Evolutionary conservation across 2,113 vertebrate species (phyloP).

Genomic region (Xenopus borealis): DNA sequence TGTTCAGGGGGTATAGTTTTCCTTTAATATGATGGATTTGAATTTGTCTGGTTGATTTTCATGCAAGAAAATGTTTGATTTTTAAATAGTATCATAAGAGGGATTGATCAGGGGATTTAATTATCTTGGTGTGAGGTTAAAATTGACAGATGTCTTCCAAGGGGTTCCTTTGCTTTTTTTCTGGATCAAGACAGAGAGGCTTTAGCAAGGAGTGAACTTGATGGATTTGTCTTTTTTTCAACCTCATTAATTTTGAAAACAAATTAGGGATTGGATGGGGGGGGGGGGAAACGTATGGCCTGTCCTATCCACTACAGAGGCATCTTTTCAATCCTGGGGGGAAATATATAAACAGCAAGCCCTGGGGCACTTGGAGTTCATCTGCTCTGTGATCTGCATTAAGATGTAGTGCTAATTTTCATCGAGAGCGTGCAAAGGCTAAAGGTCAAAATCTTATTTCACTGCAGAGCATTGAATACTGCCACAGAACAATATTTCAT

Average conservation of each 20-base stretch:
- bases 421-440: constrained; percentile 28
- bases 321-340: background rate
- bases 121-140: background rate
- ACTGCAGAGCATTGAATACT: constrained; percentile 24
- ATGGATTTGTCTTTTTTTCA: background rate
- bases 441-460: constrained; percentile 37
- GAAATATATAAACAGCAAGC: background rate
- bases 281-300: background rate
- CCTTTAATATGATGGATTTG: too few relatives aligned
- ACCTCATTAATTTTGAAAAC: background rate
- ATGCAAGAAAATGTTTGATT: too few relatives aligned
- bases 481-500: constrained; percentile 40
- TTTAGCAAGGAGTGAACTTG: too few relatives aligned
- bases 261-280: background rate
- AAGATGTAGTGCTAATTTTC: constrained; percentile 43
- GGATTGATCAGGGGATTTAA: too few relatives aligned
- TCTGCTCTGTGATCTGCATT: constrained; percentile 7
- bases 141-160: background rate
- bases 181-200: background rate
- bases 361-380: constrained; percentile 1
- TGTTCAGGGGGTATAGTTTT: too few relatives aligned
- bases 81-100: too few relatives aligned
- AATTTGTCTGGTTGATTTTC: too few relatives aligned
- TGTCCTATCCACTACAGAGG: background rate
- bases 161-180: background rate